These are phyloP conservation scores for Zaprionus africanus DNA, from an alignment of 1,140 invertebrate species.

Conservation along the genomic window DNA sequence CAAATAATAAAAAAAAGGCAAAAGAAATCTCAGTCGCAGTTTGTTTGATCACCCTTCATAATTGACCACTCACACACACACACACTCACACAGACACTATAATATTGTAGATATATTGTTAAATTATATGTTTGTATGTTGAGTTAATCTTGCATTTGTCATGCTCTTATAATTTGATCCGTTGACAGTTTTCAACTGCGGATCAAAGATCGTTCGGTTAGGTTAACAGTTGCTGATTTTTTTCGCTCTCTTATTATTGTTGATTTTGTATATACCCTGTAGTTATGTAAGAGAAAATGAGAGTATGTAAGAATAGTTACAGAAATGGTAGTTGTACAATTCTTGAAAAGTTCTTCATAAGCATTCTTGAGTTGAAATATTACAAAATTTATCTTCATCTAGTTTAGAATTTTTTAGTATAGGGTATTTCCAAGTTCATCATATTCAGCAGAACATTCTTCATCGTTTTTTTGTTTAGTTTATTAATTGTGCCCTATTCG, in stretches of 20 bases:
- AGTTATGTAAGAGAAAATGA: neutral
- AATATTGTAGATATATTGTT: neutral
- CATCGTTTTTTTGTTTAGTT: constrained; percentile 9
- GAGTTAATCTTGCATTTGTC: constrained; percentile 46
- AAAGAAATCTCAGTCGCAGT: constrained; percentile 36
- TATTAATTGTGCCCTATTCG: constrained; percentile 27
- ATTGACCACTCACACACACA: constrained; percentile 35
- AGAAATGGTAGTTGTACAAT: neutral
- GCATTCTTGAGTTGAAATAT: neutral
- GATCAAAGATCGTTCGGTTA: constrained; percentile 52
- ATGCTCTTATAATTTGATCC: constrained; percentile 51
- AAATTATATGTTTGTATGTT: constrained; percentile 13
- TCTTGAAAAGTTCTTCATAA: too few species aligned
- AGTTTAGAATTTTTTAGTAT: constrained; percentile 13
- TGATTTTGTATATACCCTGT: neutral
- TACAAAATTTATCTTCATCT: too few species aligned
- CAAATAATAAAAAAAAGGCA: neutral
- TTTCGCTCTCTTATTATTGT: neutral
- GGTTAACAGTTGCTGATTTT: constrained; percentile 41
- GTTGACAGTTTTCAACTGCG: constrained; percentile 43
- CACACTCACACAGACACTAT: neutral
- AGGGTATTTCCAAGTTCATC: constrained; percentile 5
- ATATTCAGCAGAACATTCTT: neutral
- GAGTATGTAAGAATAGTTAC: neutral
- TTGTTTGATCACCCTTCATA: constrained; percentile 35